A percentile compares a stretch with the other conserved stretches of the same genome.
phyloP scores from a whole-genome alignment of 2,113 vertebrate genomes.

The Elephas maximus region DNA sequence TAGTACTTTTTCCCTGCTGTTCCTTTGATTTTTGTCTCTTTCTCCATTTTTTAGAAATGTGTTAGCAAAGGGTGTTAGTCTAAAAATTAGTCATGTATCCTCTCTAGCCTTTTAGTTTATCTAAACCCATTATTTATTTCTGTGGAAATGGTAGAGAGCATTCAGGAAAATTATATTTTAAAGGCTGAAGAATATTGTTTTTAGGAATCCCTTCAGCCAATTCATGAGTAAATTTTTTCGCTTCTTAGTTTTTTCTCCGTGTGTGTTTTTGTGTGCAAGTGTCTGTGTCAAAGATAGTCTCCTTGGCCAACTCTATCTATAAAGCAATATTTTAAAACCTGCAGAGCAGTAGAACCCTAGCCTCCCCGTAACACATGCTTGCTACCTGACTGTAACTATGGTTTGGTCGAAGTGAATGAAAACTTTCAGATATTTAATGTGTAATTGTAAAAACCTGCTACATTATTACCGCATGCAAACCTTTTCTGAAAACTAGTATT shows the following conservation, averaged over 20 bases:
- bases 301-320: slow-evolving; percentile 62
- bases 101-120: slow-evolving; percentile 75
- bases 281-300: slow-evolving; percentile 45
- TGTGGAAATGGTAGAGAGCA: slow-evolving; percentile 73
- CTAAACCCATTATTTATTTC: slow-evolving; percentile 78
- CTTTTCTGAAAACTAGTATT: slow-evolving; percentile 81
- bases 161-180: slow-evolving; percentile 74
- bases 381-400: slow-evolving; percentile 75
- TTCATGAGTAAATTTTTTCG: slow-evolving; percentile 62
- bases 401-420: slow-evolving; percentile 78
- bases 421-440: slow-evolving; percentile 77
- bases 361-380: slow-evolving; percentile 65
- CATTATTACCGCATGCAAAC: slow-evolving; percentile 80
- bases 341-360: slow-evolving; percentile 54
- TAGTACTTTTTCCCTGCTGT: slow-evolving; percentile 78
- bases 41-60: slow-evolving; percentile 56
- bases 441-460: slow-evolving; percentile 66
- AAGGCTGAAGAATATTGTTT: slow-evolving; percentile 60
- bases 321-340: slow-evolving; percentile 61
- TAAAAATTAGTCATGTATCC: slow-evolving; percentile 75
- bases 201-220: slow-evolving; percentile 51
- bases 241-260: not conserved
- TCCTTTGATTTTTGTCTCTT: slow-evolving; percentile 77
- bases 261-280: not conserved
- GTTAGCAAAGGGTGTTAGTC: slow-evolving; percentile 68